phyloP scores from a whole-genome alignment of 2,113 vertebrate genomes.

The Catharus fuscescens region DNA sequence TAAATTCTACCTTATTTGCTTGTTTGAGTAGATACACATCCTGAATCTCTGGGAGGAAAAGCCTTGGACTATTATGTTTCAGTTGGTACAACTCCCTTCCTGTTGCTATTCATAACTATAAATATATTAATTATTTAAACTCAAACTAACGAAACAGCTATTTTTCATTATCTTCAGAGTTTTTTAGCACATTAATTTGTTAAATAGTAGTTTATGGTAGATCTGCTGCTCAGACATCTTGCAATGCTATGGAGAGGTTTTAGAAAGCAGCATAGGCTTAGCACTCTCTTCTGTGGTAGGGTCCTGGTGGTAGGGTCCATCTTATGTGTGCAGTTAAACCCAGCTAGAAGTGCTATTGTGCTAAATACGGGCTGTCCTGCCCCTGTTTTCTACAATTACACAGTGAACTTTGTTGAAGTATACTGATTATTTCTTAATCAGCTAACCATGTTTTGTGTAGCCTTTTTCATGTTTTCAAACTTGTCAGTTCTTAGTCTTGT shows the following conservation, averaged over 20 bases:
- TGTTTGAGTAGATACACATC: neutral
- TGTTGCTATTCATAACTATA: constrained; percentile 46
- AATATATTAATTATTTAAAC: constrained; percentile 1
- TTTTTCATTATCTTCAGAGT: neutral
- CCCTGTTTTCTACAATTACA: neutral
- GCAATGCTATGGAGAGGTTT: neutral
- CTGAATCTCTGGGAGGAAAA: constrained; percentile 38
- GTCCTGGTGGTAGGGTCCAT: no score
- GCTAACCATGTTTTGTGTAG: neutral
- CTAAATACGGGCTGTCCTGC: neutral
- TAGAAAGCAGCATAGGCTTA: neutral
- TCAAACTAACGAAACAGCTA: neutral
- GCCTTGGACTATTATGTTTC: constrained; percentile 28
- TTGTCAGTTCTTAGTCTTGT: neutral
- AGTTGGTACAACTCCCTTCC: constrained; percentile 64
- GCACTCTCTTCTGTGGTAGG: fast-evolving
- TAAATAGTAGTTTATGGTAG: neutral
- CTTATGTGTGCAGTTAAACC: neutral
- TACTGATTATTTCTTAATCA: neutral
- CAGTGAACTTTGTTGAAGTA: neutral
- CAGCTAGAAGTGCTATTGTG: neutral
- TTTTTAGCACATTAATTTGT: neutral
- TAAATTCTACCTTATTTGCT: neutral
- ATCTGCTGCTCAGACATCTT: neutral
- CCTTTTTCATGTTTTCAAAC: neutral